Evolutionary conservation across 2,888 invertebrate species (phyloP).

Genomic region (Oeneis ivallda): DNA sequence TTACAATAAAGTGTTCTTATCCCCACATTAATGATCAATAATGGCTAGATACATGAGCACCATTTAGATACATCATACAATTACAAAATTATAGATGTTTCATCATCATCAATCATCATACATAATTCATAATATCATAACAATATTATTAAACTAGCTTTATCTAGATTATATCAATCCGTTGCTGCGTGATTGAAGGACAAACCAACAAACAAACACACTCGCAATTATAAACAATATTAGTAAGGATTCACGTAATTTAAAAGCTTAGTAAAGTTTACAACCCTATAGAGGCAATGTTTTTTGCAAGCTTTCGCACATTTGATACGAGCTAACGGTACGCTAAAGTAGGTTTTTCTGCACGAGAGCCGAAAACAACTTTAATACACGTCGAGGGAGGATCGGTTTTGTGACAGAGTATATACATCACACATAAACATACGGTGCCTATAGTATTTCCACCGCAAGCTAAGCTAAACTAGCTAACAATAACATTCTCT

Average conservation of each 20-base stretch:
- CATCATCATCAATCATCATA: too few relatives aligned
- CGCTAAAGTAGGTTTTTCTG: constrained; percentile 44
- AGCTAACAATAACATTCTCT: not conserved
- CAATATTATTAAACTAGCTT: too few relatives aligned
- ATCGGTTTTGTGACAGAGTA: constrained; percentile 22
- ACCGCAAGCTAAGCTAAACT: not conserved
- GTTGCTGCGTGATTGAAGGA: too few relatives aligned
- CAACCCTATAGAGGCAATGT: constrained; percentile 41
- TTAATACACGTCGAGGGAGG: constrained; percentile 13
- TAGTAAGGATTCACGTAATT: not conserved
- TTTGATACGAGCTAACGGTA: constrained; percentile 60
- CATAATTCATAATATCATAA: too few relatives aligned
- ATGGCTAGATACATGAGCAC: not conserved
- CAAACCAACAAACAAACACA: too few relatives aligned
- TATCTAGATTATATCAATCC: too few relatives aligned
- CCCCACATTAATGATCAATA: not conserved
- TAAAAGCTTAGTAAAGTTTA: not conserved
- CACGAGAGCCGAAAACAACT: constrained; percentile 39
- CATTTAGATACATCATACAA: not conserved
- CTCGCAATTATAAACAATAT: too few relatives aligned
- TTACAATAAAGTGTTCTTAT: not conserved
- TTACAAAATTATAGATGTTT: not conserved
- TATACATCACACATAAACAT: constrained; percentile 1
- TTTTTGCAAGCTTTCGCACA: constrained; percentile 56
- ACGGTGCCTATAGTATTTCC: not conserved